Base-by-base conservation (phyloP, 2,888 invertebrate species). In the Augochlorella aurata region DNA sequence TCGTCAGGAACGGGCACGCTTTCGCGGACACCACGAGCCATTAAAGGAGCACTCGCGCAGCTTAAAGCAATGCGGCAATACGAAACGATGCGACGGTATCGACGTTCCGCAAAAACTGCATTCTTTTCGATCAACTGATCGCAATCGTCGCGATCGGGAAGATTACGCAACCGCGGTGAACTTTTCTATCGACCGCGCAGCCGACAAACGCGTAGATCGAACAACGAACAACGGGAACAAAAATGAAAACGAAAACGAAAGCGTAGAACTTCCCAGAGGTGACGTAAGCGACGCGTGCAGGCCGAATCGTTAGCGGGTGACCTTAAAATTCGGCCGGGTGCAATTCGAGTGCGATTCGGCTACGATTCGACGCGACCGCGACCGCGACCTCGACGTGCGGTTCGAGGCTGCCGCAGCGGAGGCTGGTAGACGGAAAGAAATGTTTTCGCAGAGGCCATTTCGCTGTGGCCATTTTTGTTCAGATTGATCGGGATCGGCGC, bases 231-330 rank as follows among this genome's bases (percentile, higher is more conserved):
- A 38, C 38, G 38, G 3, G 38, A 38, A 38, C 38, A 38, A 38
- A 38, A 38, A 38, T 38, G 38, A 38, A 38, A 18, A 47, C 4
- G 7, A 44, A 14, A 24, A 54, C 21, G 45, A 47, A 67, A 47
- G 16, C 58, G 24, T 24, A 58, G 58, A 65, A 66, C 29, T 68
- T 38, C 5, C 38, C 5, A 21, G 21, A 70, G 69, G n/a, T 76
- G 76, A 63, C 76, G 65, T 70, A 69, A 75, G 65, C 29, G 65
- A 76, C 50, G 54, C 75, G 74, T 74, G 52, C 50, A 69, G 29
- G 44, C 45, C 29, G 49, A 68, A 69, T 73, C 50, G 66, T 54
- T 74, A 67, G n/a, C 63, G 47, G 58, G 38, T 68, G 63, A 80
- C 67, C 52, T 74, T 80, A 81, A 71, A 63, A 63, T 63, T 29